Evolutionary conservation across 2,113 vertebrate genomes (phyloP), one percentile per base, ranked within the genome.

Genomic region (Hippoglossus stenolepis): DNA sequence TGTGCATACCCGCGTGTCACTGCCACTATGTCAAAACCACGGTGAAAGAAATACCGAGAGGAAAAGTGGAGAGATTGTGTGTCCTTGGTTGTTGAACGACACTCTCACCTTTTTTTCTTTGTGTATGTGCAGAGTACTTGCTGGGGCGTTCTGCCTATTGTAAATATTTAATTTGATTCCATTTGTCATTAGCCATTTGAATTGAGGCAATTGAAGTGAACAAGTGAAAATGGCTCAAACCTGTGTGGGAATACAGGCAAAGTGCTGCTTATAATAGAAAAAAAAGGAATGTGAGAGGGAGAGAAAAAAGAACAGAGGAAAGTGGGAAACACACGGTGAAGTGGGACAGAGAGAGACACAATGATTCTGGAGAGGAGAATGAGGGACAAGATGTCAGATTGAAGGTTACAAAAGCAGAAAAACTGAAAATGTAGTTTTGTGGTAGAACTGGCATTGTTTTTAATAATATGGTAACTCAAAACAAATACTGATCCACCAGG

Each of bases 51-150:
- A 82, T 21, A 57, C 59, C 45, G 38, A 86, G 69, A 75, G 67
- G 40, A 83, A 70, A 79, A 45, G 65, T 65, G 60, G 67, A 70
- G 65, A 13, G 40, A 43, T 11, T 12, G 84, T 85, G 45, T 78
- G 84, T 85, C 89, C 86, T 93, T 92, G 86, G 77, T 68, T 76
- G 85, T 70, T 89, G 77, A 90, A 85, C 66, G 17, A 51, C 73
- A 83, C 73, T 82, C n/a, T 18, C 77, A 69, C 83, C 84, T 90
- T 86, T 88, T 23, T 82, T 63, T 62, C 73, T 84, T 75, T 89
- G 43, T 85, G 54, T 7, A n/a, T 54, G 23, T 67, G 28, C 59
- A 79, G 67, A 80, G 64, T 53, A 76, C 73, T 71, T 64, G 28
- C 65, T 17, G 71, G 31, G 54, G 59, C 51, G 18, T 66, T 86